Base-by-base conservation (phyloP, 2,113 vertebrate genomes). In the Bos taurus region DNA sequence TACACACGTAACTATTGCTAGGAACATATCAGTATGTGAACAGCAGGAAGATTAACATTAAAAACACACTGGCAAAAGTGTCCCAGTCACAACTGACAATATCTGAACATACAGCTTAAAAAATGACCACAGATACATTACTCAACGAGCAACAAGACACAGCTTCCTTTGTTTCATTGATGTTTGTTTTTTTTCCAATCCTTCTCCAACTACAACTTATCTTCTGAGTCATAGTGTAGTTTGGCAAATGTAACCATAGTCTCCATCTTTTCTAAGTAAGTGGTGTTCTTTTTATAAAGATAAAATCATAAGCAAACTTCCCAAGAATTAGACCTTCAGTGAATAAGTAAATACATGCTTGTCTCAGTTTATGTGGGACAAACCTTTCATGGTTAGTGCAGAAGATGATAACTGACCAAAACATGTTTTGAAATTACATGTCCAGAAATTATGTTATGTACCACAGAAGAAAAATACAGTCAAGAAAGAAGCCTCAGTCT, bases 211-310 rank as follows among this genome's bases (percentile, higher is more conserved):
- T 71, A 23, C 59, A 83, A 48, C 64, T 64, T 64, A 93, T 46
- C 59, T 80, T 93, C 90, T 97, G 92, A 97, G 74, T 95, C 92
- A 95, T 25, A n/a, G 25, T 43, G 50, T 50, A 89, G 23, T 92
- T 80, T 85, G 80, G 71, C 87, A 81, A 94, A 74, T 57, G 11
- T 82, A 67, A 95, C 88, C 91, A 94, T 23, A 86, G 15, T 57
- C 60, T 92, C n/a, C 48, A 77, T 85, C 90, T 46, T 88, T 89
- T 86, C 71, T 62, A 86, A 91, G 86, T n/a, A 67, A 97, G 74
- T 21, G 23, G 25, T 23, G 7, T 21, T 80, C 30, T 90, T 89
- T 54, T 95, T 78, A 96, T 33, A 77, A 82, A 92, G 77, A 96
- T 78, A 95, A 4, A 88, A 91, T 95, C 89, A 60, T 56, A 43